A percentile compares a stretch with the other conserved stretches of the same genome.
These are phyloP conservation scores for Leucophenga varia DNA, from an alignment of 1,140 invertebrate species.

Conservation along the genomic window DNA sequence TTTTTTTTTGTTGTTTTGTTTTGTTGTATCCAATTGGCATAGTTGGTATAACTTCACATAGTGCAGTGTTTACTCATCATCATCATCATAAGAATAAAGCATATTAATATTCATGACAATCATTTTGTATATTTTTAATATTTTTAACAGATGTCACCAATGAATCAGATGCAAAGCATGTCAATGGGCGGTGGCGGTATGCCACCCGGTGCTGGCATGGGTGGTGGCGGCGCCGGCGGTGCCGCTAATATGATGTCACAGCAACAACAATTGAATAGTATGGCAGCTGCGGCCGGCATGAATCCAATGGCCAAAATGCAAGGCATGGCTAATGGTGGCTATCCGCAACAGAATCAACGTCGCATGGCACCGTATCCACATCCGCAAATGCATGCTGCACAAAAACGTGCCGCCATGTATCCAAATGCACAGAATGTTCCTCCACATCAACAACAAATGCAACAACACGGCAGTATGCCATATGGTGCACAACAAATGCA, in stretches of 20 bases:
- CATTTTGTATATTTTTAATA: not conserved
- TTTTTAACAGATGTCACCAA: conserved; percentile 45
- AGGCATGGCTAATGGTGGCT: conserved; percentile 56
- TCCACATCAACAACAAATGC: conserved; percentile 30
- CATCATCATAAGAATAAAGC: conserved; percentile 13
- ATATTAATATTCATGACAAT: conserved; percentile 14
- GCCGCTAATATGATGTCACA: conserved; percentile 31
- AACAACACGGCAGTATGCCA: conserved; percentile 54
- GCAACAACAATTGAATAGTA: conserved; percentile 58
- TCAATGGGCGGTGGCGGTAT: conserved; percentile 61
- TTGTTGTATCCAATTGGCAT: no score
- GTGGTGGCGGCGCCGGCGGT: conserved; percentile 35
- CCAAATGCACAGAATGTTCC: conserved; percentile 34
- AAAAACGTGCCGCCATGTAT: conserved; percentile 61
- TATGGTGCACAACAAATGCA: conserved; percentile 43
- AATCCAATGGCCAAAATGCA: conserved; percentile 57
- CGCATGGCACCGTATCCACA: conserved; percentile 78
- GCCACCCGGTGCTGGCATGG: conserved; percentile 58
- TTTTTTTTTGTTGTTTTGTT: no score
- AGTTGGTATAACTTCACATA: no score
- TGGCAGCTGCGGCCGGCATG: conserved; percentile 56
- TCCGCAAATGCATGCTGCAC: conserved; percentile 78
- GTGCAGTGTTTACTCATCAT: not conserved
- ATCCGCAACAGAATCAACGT: conserved; percentile 58
- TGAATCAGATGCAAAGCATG: conserved; percentile 55